A percentile compares a stretch with the other conserved stretches of the same genome.
Evolutionary conservation across 2,113 vertebrate species (phyloP).

Genomic region (Petaurus breviceps): DNA sequence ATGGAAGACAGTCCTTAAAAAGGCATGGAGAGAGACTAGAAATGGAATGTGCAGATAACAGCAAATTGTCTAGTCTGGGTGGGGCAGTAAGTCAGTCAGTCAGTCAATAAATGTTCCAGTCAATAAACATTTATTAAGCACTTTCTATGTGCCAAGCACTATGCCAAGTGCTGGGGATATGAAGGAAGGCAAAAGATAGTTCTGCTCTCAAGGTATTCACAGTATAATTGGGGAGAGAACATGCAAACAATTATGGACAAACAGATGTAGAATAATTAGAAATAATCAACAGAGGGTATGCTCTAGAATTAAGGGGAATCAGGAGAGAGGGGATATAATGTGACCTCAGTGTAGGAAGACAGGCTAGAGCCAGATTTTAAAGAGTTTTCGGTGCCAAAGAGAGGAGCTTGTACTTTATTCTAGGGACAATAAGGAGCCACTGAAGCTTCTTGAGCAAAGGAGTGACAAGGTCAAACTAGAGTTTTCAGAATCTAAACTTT

Average conservation of each 20-base stretch:
- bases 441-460: too few relatives aligned
- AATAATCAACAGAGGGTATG: not conserved
- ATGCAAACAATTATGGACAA: not conserved
- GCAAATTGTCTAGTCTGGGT: not conserved
- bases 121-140: not conserved
- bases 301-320: not conserved
- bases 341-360: not conserved
- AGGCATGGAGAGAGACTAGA: not conserved
- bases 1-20: not conserved
- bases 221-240: not conserved
- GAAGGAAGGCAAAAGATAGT: too few relatives aligned
- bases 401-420: not conserved
- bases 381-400: not conserved
- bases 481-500: not conserved
- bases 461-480: not conserved
- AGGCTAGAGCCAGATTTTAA: not conserved
- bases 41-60: not conserved
- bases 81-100: not conserved
- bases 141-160: not conserved
- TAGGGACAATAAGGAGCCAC: not conserved
- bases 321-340: not conserved
- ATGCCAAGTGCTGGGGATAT: not conserved
- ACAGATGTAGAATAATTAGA: not conserved
- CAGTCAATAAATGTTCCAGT: too few relatives aligned
- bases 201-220: not conserved